phyloP scores from a whole-genome alignment of 1,140 invertebrate genomes.

The Phocides pigmalion region DNA sequence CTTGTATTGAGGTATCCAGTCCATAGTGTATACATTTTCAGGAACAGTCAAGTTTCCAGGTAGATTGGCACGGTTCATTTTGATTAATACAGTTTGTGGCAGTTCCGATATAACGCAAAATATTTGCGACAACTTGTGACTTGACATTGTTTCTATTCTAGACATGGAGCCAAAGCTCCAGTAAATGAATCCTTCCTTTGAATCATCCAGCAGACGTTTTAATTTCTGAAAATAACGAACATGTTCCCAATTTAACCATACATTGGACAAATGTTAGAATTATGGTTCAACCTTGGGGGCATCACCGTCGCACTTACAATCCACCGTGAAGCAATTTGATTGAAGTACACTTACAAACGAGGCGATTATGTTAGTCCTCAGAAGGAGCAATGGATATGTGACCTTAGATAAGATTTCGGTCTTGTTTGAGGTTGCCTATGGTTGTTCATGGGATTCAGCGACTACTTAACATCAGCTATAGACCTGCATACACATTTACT shows the following conservation, averaged over 20 bases:
- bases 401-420: too few relatives aligned
- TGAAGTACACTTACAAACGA: too few relatives aligned
- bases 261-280: too few relatives aligned
- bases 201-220: constrained; percentile 84
- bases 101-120: constrained; percentile 80
- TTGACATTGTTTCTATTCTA: constrained; percentile 82
- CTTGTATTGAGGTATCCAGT: constrained; percentile 88
- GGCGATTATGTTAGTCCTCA: too few relatives aligned
- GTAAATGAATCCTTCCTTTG: constrained; percentile 86
- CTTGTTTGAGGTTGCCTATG: too few relatives aligned
- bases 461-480: too few relatives aligned
- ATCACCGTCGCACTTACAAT: too few relatives aligned
- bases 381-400: too few relatives aligned
- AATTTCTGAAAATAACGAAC: constrained; percentile 71
- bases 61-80: constrained; percentile 84
- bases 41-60: constrained; percentile 81
- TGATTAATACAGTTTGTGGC: constrained; percentile 84
- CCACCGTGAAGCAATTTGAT: too few relatives aligned
- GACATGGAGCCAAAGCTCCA: constrained; percentile 89
- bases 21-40: constrained; percentile 85
- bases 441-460: too few relatives aligned
- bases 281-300: too few relatives aligned
- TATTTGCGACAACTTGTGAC: constrained; percentile 74
- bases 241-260: neutral
- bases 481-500: too few relatives aligned